Conservation (phyloP, 37 sponge, comb jelly and placozoan genomes). For the Cladorhizidae sp. region DNA sequence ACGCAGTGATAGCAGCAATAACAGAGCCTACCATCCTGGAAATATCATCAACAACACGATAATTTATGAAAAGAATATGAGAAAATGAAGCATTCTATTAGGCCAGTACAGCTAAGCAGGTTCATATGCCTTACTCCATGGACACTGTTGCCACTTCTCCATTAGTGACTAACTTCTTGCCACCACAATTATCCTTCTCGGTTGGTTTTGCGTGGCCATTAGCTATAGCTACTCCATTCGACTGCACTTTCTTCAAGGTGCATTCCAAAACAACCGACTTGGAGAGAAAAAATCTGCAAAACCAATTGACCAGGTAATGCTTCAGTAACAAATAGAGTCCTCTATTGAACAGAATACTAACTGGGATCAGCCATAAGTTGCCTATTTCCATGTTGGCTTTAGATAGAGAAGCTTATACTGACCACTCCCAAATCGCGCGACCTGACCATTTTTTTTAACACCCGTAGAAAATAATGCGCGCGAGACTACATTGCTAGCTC, state of each 20-base stretch:
- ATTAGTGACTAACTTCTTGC: conserved; percentile 1
- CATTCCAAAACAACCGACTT: neutral
- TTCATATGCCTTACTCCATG: conserved; percentile 8
- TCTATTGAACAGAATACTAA: neutral
- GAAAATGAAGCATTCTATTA: too few relatives aligned
- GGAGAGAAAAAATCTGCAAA: neutral
- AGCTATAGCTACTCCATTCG: neutral
- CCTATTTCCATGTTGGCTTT: neutral
- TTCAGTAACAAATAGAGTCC: neutral
- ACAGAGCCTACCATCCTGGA: neutral
- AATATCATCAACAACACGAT: too few relatives aligned
- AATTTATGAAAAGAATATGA: too few relatives aligned
- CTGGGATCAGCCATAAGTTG: conserved; percentile 8
- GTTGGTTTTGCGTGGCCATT: neutral
- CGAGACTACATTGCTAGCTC: too few relatives aligned
- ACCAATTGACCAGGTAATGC: conserved; percentile 21
- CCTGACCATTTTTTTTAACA: too few relatives aligned
- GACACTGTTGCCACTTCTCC: conserved; percentile 21
- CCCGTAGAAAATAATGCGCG: too few relatives aligned
- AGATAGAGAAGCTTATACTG: too few relatives aligned
- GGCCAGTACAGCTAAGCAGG: too few relatives aligned
- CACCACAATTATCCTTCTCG: neutral
- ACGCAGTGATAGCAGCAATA: neutral
- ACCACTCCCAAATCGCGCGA: too few relatives aligned
- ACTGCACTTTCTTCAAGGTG: neutral